A percentile compares a stretch with the other conserved stretches of the same genome.
These are phyloP conservation scores for Laupala kohalensis DNA, from an alignment of 1,140 invertebrate genomes.

Conservation along the genomic window DNA sequence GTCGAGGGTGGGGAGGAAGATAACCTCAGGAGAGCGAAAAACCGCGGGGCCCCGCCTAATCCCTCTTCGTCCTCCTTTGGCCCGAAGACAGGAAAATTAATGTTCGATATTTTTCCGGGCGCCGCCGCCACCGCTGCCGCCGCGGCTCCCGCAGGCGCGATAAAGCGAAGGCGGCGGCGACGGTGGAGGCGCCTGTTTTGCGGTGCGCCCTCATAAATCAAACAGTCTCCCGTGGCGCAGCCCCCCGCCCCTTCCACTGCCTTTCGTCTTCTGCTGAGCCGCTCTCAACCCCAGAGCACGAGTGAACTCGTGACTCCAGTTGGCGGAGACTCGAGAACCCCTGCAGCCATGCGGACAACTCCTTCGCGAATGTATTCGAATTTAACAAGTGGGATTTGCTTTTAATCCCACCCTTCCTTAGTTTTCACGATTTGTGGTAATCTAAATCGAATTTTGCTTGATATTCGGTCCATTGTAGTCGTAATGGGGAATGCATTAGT, in stretches of 20 bases:
- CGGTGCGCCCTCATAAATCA: neutral
- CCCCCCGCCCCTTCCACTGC: no score
- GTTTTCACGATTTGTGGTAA: neutral
- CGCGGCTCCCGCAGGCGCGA: neutral
- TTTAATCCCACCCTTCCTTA: neutral
- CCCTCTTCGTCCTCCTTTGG: neutral
- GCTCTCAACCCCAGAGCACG: neutral
- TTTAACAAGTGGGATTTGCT: neutral
- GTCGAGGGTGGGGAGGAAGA: neutral
- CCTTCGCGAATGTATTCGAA: neutral
- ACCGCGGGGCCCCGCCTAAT: neutral
- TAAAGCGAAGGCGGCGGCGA: neutral
- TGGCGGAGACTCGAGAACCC: no score
- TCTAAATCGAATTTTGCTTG: neutral
- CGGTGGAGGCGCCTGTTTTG: neutral
- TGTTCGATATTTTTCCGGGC: neutral
- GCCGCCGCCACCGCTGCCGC: no score
- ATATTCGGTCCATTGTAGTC: no score
- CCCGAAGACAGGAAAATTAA: neutral
- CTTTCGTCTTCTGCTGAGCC: no score
- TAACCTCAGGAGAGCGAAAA: neutral
- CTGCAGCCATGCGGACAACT: no score
- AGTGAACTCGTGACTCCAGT: neutral
- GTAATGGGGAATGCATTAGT: no score
- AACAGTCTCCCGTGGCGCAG: neutral